Base-by-base conservation (phyloP, 2,113 vertebrate genomes). In the Lanius collurio region DNA sequence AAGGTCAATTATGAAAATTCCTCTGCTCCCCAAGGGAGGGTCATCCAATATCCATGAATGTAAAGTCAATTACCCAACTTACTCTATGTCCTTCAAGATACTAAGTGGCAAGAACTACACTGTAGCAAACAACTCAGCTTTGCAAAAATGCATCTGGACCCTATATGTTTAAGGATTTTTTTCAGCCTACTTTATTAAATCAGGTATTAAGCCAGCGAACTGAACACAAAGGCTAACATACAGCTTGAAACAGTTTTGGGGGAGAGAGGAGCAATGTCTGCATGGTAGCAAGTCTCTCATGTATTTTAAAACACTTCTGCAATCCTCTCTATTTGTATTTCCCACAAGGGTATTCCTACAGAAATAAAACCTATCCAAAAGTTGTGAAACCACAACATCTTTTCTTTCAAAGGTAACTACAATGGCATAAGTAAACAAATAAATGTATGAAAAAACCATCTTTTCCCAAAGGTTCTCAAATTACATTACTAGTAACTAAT, bases 1-100 rank as follows among this genome's bases (percentile, higher is more conserved):
- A n/a, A 46, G 31, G 31, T 92, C 75, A 83, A 35, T 83, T 91
- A 70, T 6, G 15, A 87, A 93, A 83, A 88, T 23, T 31, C 10
- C 15, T 69, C 24, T 77, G 39, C 52, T 52, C 13, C 59, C 44
- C 41, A 39, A n/a, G 6, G 62, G 42, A 89, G 11, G 22, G 15
- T 33, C 79, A 74, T 62, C 27, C 0, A 0, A 83, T 44, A 74
- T 1, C 70, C 11, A 37, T 10, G 9, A 68, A 68, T 2, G 0
- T 53, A 15, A 73, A 63, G 22, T 59, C 28, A 0, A 74, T 67
- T 69, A 69, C 5, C 3, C 0, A 0, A 80, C 15, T 78, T 53
- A 64, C 5, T 52, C 46, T 10, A 22, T 7, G 12, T 27, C 52
- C 69, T 88, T 83, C 76, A 63, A 80, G 52, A 41, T 20, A 80